A percentile compares a stretch with the other conserved stretches of the same genome.
phyloP scores from a whole-genome alignment of 2,113 vertebrate species.

The Zeus faber region DNA sequence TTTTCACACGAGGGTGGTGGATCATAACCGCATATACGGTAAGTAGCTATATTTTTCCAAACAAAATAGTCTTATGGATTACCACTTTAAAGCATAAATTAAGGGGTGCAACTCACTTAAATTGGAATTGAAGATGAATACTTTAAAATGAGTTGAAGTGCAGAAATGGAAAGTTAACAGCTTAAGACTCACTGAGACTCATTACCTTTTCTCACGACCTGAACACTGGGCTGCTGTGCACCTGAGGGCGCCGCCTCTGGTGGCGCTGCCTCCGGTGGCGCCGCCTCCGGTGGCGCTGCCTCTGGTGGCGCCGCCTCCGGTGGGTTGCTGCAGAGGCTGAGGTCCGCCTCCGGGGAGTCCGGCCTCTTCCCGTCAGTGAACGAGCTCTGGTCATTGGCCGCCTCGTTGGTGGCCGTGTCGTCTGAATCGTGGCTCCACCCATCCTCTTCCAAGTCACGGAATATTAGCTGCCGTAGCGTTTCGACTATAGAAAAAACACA shows the following conservation, averaged over 20 bases:
- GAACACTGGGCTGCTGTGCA: constrained; percentile 27
- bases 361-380: constrained; percentile 26
- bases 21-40: too few relatives aligned
- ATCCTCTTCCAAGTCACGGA: constrained; percentile 63
- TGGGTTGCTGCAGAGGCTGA: constrained; percentile 29
- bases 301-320: constrained; percentile 32
- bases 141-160: background rate
- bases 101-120: too few relatives aligned
- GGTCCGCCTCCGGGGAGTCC: constrained; percentile 43
- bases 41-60: too few relatives aligned
- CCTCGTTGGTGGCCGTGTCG: constrained; percentile 72
- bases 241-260: constrained; percentile 24
- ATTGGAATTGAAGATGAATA: too few relatives aligned
- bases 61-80: too few relatives aligned
- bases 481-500: too few relatives aligned
- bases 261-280: constrained; percentile 16
- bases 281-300: constrained; percentile 25
- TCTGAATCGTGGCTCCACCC: constrained; percentile 67
- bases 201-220: constrained; percentile 74
- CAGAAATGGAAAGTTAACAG: too few relatives aligned
- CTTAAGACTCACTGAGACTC: background rate
- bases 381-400: constrained; percentile 44
- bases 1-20: too few relatives aligned
- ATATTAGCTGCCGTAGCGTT: constrained; percentile 66
- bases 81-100: too few relatives aligned